Base-by-base conservation (phyloP, 2,888 invertebrate species). In the Lasius platythorax region DNA sequence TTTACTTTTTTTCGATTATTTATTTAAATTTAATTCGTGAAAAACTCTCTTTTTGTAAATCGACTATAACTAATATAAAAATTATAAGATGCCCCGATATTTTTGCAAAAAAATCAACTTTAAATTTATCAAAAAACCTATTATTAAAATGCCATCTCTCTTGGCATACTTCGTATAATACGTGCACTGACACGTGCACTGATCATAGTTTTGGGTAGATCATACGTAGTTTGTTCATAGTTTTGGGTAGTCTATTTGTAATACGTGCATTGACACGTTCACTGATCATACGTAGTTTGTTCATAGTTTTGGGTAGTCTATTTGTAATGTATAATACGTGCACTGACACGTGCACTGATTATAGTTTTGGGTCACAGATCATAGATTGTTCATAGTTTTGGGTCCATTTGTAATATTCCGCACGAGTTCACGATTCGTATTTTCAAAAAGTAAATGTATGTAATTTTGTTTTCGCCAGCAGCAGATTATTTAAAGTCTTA, bases 401-500 rank as follows among this genome's bases (percentile, higher is more conserved):
- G 23, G 23, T 23, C 23, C 23, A 23, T 23, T 23, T 23, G 23
- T 23, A 23, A 23, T 23, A 23, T 40, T 30, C 18, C 30, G 23
- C 37, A 18, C 63, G 40, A 74, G 18, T 53, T 56, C n/a, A 23
- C 70, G 63, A 83, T 12, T 12, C 3, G 46, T 18, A 46, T 0
- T 46, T 46, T 46, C 1, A 46, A 46, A 18, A 46, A 46, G 3
- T 46, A 15, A 18, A 46, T 46, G 5, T 46, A 8, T 50, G 8
- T 8, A n/a, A 50, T 50, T n/a, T 8, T 50, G 15, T 2, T 23
- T 23, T 23, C 23, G n/a, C 3, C 11, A 11, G 40, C 66, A 50
- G 8, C 56, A 67, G 84, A 79, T 86, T 88, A 85, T 76, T 85
- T 79, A 85, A 82, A 40, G 82, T 83, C 58, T 68, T 67, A 68